phyloP scores from a whole-genome alignment of 2,797 vertebrate genomes.

The Paratrypauchen microcephalus region DNA sequence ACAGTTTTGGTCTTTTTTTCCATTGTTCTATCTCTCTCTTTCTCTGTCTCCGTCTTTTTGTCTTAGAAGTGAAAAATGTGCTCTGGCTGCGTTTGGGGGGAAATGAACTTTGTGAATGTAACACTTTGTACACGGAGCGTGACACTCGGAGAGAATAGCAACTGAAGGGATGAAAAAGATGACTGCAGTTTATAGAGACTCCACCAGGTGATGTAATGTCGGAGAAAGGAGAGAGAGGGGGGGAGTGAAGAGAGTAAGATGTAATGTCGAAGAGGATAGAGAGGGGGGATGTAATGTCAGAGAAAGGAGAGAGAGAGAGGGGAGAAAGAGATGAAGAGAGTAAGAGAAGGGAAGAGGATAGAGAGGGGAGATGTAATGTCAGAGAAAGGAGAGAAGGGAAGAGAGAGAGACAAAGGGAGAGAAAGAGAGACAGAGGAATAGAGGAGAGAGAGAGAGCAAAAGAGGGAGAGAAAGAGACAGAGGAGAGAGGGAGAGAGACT shows the following conservation, averaged over 20 bases:
- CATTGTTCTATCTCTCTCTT: neutral
- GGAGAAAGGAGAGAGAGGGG: neutral
- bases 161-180: constrained; percentile 45
- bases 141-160: constrained; percentile 40
- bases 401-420: too few species aligned
- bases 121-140: constrained; percentile 23
- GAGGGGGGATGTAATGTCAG: too few species aligned
- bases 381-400: neutral
- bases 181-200: constrained; percentile 17
- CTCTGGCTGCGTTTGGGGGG: constrained; percentile 23
- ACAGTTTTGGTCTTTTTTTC: too few species aligned
- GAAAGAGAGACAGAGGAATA: too few species aligned
- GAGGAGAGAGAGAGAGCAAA: too few species aligned
- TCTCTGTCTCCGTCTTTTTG: constrained; percentile 9
- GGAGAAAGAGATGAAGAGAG: neutral
- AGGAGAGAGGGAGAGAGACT: too few species aligned
- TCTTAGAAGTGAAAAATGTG: constrained; percentile 22
- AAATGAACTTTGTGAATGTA: constrained; percentile 34
- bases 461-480: too few species aligned
- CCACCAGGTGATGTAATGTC: constrained; percentile 51
- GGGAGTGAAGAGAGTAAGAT: too few species aligned
- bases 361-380: too few species aligned
- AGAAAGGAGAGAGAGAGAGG: neutral
- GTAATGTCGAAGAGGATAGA: neutral
- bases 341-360: too few species aligned